Evolutionary conservation across 92 coral and sea anemone genomes (phyloP).

Genomic region (Porites evermanni): DNA sequence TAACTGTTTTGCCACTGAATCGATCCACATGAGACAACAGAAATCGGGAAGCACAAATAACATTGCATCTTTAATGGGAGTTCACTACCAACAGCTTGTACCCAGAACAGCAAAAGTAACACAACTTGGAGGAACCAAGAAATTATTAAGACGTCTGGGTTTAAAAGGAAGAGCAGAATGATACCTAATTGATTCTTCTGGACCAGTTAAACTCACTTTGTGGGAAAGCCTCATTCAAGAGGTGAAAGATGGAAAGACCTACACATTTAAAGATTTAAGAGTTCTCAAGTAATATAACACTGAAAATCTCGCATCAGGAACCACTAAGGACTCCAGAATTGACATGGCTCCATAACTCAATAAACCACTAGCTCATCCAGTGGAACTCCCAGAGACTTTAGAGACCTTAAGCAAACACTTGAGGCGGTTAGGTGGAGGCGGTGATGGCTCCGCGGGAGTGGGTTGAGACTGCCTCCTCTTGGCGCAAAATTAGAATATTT

Average conservation of each 20-base stretch:
- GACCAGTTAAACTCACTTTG: constrained; percentile 42
- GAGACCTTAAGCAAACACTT: too few relatives aligned
- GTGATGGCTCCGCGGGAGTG: neutral
- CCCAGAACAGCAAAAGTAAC: constrained; percentile 54
- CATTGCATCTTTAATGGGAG: constrained; percentile 49
- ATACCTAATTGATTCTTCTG: constrained; percentile 52
- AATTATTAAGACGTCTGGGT: constrained; percentile 8
- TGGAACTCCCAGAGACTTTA: constrained; percentile 55
- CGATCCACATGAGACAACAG: too few relatives aligned
- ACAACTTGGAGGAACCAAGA: constrained; percentile 28
- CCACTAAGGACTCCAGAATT: constrained; percentile 29
- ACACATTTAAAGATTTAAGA: constrained; percentile 57
- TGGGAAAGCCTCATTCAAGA: constrained; percentile 58
- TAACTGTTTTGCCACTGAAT: too few relatives aligned
- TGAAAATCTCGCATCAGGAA: constrained; percentile 56
- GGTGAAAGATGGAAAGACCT: constrained; percentile 53
- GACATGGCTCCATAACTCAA: constrained; percentile 40
- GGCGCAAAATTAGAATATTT: constrained; percentile 1
- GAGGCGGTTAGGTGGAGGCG: too few relatives aligned
- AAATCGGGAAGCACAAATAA: constrained; percentile 21
- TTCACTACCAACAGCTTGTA: constrained; percentile 54
- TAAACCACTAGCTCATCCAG: constrained; percentile 42
- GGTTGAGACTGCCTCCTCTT: constrained; percentile 3
- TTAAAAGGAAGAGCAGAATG: constrained; percentile 49
- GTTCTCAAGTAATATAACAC: constrained; percentile 44